Evolutionary conservation across 2,888 invertebrate species (phyloP).

Genomic region (Nemurella pictetii): DNA sequence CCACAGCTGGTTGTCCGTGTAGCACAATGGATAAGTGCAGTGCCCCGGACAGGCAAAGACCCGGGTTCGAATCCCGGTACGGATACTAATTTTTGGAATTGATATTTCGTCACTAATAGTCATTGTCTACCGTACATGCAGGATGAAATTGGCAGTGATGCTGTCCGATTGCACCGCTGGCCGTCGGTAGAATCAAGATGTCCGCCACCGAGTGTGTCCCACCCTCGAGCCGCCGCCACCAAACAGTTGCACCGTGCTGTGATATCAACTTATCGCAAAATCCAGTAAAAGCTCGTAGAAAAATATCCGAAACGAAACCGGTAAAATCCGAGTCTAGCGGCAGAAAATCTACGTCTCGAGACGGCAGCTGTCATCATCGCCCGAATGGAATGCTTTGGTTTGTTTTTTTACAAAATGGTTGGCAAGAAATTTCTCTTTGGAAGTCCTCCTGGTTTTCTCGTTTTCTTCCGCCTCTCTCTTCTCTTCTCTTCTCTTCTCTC

Average conservation of each 20-base stretch:
- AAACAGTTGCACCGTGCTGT: background rate
- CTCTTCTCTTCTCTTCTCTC: background rate
- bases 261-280: background rate
- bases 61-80: no score
- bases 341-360: background rate
- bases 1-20: no score
- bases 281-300: background rate
- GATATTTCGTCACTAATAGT: no score
- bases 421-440: background rate
- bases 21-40: no score
- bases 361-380: background rate
- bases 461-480: background rate
- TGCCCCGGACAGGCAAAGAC: no score
- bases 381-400: background rate
- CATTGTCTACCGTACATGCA: no score
- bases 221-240: background rate
- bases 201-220: background rate
- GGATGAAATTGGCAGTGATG: no score
- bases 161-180: no score
- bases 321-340: background rate
- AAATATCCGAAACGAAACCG: background rate
- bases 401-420: background rate
- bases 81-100: no score
- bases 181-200: no score
- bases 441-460: background rate